Conservation (phyloP, 2,113 vertebrate species). For the Leptocoma aspasia region DNA sequence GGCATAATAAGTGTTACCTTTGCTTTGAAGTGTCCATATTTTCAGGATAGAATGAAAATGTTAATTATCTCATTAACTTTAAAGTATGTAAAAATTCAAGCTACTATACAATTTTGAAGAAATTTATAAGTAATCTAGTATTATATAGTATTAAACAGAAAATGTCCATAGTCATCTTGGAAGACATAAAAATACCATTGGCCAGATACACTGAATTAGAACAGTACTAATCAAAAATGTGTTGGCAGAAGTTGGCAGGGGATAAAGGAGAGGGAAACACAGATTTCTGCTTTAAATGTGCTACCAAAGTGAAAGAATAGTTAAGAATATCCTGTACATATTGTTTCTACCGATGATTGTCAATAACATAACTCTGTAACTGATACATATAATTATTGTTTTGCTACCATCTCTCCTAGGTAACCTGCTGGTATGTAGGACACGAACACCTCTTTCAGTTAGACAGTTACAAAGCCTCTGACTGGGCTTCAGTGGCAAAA, state of each 20-base stretch:
- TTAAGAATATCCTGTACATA: neutral
- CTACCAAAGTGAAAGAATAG: neutral
- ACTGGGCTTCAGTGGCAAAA: neutral
- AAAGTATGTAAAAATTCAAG: neutral
- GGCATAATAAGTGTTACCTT: neutral
- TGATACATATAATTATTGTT: neutral
- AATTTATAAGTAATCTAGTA: neutral
- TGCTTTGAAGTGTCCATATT: neutral
- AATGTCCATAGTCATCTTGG: neutral
- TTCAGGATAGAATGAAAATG: neutral
- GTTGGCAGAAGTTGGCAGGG: neutral
- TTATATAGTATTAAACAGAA: neutral
- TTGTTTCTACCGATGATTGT: slow-evolving; percentile 1
- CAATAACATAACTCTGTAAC: neutral
- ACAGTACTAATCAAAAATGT: neutral
- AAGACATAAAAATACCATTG: neutral
- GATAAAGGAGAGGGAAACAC: neutral
- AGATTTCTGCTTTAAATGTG: neutral
- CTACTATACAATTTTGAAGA: neutral
- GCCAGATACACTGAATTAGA: neutral
- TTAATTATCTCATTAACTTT: neutral
- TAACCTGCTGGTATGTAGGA: neutral
- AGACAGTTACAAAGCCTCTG: neutral
- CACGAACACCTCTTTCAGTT: neutral
- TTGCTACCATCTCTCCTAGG: neutral